These are phyloP conservation scores for Listronotus oregonensis DNA, from an alignment of 1,140 invertebrate species.

Conservation along the genomic window DNA sequence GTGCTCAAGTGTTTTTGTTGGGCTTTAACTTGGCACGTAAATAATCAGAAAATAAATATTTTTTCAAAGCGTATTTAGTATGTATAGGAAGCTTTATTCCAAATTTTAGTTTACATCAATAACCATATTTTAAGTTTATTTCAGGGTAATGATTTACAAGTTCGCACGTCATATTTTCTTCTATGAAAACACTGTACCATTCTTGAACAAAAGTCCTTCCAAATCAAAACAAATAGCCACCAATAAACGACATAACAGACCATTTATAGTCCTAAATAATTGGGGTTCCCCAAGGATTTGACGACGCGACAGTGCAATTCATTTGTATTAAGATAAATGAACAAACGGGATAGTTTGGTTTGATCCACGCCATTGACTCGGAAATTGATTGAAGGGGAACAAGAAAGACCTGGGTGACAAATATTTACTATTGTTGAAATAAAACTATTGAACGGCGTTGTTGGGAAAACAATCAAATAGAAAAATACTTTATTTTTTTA, in stretches of 20 bases:
- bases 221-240: conserved; percentile 14
- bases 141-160: too few species aligned
- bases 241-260: conserved; percentile 17
- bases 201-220: neutral
- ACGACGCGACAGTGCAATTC: conserved; percentile 8
- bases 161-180: too few species aligned
- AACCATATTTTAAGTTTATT: too few species aligned
- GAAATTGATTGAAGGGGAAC: conserved; percentile 4
- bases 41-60: too few species aligned
- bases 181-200: neutral
- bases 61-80: too few species aligned
- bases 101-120: too few species aligned
- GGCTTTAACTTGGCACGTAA: too few species aligned
- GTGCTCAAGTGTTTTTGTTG: too few species aligned
- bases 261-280: conserved; percentile 8
- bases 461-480: too few species aligned
- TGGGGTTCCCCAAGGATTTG: conserved; percentile 4
- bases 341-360: conserved; percentile 5
- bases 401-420: neutral
- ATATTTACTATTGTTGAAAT: conserved; percentile 11
- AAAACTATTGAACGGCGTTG: too few species aligned
- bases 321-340: conserved; percentile 19
- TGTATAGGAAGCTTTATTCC: too few species aligned
- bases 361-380: conserved; percentile 8
- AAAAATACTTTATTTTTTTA: too few species aligned